phyloP scores from a whole-genome alignment of 2,888 invertebrate genomes.

The Acrobasis suavella region DNA sequence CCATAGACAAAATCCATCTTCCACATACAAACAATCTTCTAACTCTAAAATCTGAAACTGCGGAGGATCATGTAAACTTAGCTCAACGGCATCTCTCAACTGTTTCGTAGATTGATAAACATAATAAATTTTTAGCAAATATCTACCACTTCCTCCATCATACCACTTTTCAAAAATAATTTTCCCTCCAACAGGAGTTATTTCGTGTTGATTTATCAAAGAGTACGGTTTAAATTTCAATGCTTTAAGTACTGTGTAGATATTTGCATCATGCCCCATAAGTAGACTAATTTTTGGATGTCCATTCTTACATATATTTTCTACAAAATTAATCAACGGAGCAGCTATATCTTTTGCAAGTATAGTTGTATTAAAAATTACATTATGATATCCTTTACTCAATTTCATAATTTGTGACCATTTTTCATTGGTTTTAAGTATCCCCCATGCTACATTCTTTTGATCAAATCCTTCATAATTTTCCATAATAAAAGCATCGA shows the following conservation, averaged over 20 bases:
- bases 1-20: constrained; percentile 63
- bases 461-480: constrained; percentile 63
- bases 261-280: constrained; percentile 73
- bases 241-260: constrained; percentile 58
- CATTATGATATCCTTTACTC: constrained; percentile 58
- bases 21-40: constrained; percentile 48
- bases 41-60: constrained; percentile 51
- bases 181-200: constrained; percentile 64
- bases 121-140: constrained; percentile 60
- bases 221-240: constrained; percentile 53
- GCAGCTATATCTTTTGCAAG: constrained; percentile 62
- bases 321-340: constrained; percentile 57
- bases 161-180: constrained; percentile 69
- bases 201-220: constrained; percentile 55
- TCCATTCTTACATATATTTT: constrained; percentile 40
- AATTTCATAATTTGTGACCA: constrained; percentile 57
- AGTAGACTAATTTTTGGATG: constrained; percentile 52
- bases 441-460: constrained; percentile 67
- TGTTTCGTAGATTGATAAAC: constrained; percentile 61
- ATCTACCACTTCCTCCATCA: constrained; percentile 37
- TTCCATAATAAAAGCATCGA: constrained; percentile 71
- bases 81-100: constrained; percentile 49
- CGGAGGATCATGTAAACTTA: constrained; percentile 57
- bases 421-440: constrained; percentile 38
- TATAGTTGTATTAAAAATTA: constrained; percentile 60